Conservation (phyloP, 2,797 vertebrate genomes). For the Uromys caudimaculatus region DNA sequence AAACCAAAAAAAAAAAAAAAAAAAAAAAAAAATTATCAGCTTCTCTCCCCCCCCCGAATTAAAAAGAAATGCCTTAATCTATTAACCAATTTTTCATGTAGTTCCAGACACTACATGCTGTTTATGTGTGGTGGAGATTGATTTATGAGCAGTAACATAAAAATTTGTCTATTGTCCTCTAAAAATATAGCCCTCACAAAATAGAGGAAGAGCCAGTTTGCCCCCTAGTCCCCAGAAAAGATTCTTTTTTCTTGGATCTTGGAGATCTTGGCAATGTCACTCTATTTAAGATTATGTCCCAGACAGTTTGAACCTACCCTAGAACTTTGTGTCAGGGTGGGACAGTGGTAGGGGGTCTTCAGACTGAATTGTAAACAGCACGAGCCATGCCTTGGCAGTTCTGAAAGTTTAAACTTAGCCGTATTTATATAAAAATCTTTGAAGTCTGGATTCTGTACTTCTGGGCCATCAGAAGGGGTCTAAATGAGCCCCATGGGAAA, state of each 20-base stretch:
- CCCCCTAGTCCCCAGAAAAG: neutral
- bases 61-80: slow-evolving; percentile 47
- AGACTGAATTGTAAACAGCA: neutral
- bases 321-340: neutral
- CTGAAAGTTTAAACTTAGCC: neutral
- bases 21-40: neutral
- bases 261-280: neutral
- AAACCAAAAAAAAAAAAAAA: too few species aligned
- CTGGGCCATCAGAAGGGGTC: slow-evolving; percentile 33
- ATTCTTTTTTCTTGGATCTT: neutral
- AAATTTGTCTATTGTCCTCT: slow-evolving; percentile 13
- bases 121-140: neutral
- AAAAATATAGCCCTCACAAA: slow-evolving; percentile 38
- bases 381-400: neutral
- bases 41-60: slow-evolving; percentile 40
- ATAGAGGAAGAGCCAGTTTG: neutral
- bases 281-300: neutral
- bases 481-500: slow-evolving; percentile 80
- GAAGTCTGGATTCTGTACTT: neutral
- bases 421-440: slow-evolving; percentile 27
- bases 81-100: slow-evolving; percentile 17
- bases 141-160: slow-evolving; percentile 10
- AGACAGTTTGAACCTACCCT: neutral
- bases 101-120: neutral
- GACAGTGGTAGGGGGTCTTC: neutral